phyloP scores from a whole-genome alignment of 1,140 invertebrate species.

The Carcinoscorpius rotundicauda region DNA sequence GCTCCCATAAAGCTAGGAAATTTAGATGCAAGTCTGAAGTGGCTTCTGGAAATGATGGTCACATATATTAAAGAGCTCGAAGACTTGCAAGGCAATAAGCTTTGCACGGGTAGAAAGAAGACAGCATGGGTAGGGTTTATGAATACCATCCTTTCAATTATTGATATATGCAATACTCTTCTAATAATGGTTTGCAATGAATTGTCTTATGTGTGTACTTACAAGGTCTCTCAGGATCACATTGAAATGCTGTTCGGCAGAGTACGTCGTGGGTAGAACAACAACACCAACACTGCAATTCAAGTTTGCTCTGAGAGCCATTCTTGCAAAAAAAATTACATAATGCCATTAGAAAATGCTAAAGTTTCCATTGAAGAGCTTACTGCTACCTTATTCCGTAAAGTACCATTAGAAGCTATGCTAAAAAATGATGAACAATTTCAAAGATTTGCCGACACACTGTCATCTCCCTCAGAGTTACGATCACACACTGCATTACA shows the following conservation, averaged over 20 bases:
- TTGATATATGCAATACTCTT: too few relatives aligned
- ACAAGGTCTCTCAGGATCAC: constrained; percentile 4
- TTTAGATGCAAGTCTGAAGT: background rate
- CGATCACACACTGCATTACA: too few relatives aligned
- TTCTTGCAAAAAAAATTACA: too few relatives aligned
- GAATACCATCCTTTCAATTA: background rate
- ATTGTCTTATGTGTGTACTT: background rate
- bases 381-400: too few relatives aligned
- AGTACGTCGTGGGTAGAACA: background rate
- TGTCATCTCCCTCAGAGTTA: too few relatives aligned
- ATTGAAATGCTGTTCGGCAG: constrained; percentile 2
- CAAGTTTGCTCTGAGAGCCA: too few relatives aligned
- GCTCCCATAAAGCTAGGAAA: background rate
- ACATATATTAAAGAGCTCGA: background rate
- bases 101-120: background rate
- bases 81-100: background rate
- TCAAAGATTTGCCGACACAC: too few relatives aligned
- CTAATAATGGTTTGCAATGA: background rate
- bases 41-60: background rate
- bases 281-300: background rate
- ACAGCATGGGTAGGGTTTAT: background rate
- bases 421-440: too few relatives aligned
- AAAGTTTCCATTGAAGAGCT: too few relatives aligned
- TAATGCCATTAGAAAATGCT: too few relatives aligned
- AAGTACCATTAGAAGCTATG: too few relatives aligned